Conservation (phyloP, 2,797 vertebrate species). For the Helicolenus hilgendorfi region DNA sequence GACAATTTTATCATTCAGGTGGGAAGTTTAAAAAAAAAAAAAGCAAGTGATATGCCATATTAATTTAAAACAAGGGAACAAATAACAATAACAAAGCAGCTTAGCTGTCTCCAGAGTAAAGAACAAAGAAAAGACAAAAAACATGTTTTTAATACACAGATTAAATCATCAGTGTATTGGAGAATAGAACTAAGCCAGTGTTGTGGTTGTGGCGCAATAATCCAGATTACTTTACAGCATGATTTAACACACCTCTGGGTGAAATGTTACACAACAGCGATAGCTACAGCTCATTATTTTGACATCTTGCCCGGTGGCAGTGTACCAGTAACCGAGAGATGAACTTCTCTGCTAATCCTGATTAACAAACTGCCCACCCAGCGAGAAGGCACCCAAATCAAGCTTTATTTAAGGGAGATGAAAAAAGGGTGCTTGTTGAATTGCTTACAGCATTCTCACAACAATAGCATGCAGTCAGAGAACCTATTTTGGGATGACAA, state of each 20-base stretch:
- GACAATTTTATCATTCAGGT: not conserved
- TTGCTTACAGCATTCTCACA: not conserved
- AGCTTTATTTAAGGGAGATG: conserved; percentile 25
- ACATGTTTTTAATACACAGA: conserved; percentile 46
- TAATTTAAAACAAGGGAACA: not conserved
- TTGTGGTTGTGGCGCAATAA: conserved; percentile 54
- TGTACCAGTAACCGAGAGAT: conserved; percentile 81
- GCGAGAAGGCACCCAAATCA: conserved; percentile 37
- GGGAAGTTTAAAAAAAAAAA: not conserved
- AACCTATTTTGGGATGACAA: conserved; percentile 49
- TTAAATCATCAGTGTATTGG: conserved; percentile 31
- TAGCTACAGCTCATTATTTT: conserved; percentile 48
- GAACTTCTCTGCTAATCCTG: conserved; percentile 78
- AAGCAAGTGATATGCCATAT: not conserved
- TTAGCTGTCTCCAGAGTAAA: not conserved
- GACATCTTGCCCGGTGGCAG: conserved; percentile 52
- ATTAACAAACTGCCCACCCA: conserved; percentile 52
- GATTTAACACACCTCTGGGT: conserved; percentile 77
- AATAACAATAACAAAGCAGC: not conserved
- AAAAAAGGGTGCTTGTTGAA: not conserved
- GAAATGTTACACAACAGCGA: conserved; percentile 68
- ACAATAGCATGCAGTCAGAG: conserved; percentile 13
- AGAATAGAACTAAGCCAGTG: conserved; percentile 35
- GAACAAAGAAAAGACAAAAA: conserved; percentile 7
- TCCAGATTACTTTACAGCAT: conserved; percentile 71